These are phyloP conservation scores for Ascidia mentula DNA, from an alignment of 23 tunicate species.

Conservation along the genomic window DNA sequence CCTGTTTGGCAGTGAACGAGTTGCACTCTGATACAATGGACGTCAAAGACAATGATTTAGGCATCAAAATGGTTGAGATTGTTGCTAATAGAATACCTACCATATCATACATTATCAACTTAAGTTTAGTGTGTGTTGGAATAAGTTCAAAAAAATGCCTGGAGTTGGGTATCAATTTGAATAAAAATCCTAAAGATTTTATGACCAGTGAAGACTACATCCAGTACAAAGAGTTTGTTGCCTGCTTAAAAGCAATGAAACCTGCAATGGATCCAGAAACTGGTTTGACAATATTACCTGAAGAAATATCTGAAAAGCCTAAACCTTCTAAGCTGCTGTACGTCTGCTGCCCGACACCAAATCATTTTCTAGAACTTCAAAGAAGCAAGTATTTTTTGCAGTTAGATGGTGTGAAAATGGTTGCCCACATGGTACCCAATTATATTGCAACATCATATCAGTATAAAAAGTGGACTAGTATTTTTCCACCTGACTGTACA, in stretches of 20 bases:
- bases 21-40: not conserved
- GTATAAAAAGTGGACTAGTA: constrained; percentile 36
- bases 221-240: not conserved
- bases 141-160: not conserved
- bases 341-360: constrained; percentile 25
- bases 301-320: not conserved
- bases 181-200: not conserved
- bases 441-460: not conserved
- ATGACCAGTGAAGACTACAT: not conserved
- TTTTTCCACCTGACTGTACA: constrained; percentile 1
- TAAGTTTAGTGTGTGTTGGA: not conserved
- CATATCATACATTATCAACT: not conserved
- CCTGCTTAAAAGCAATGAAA: not conserved
- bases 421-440: constrained; percentile 28
- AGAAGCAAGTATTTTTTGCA: too few relatives aligned
- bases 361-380: constrained; percentile 7
- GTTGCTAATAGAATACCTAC: not conserved
- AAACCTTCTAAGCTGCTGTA: not conserved
- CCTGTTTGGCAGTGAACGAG: not conserved
- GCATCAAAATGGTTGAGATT: not conserved
- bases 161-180: not conserved
- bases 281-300: not conserved
- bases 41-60: not conserved
- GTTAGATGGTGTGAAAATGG: not conserved
- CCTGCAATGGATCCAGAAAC: not conserved